phyloP scores from a whole-genome alignment of 2,113 vertebrate genomes.

The Planiliza haematocheilus region DNA sequence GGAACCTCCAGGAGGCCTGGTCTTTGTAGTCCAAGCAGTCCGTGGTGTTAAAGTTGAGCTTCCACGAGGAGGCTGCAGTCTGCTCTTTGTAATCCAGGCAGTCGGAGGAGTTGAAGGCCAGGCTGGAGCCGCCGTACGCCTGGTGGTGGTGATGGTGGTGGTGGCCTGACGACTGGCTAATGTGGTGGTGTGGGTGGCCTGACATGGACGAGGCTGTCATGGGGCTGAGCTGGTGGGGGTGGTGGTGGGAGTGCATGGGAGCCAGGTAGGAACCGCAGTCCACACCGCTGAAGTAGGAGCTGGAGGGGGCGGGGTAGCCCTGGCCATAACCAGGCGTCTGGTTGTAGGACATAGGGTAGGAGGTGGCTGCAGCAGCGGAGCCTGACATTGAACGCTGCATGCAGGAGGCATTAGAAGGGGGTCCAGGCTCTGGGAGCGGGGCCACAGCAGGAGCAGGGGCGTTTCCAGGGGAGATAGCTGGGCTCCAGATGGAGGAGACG shows the following conservation, averaged over 20 bases:
- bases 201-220: slow-evolving; percentile 95
- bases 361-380: slow-evolving; percentile 80
- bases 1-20: slow-evolving; percentile 99
- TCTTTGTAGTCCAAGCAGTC: slow-evolving; percentile 99
- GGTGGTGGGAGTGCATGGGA: slow-evolving; percentile 97
- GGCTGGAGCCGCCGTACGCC: slow-evolving; percentile 88
- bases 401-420: slow-evolving; percentile 90
- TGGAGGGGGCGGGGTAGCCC: slow-evolving; percentile 90
- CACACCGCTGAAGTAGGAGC: slow-evolving; percentile 95
- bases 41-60: slow-evolving; percentile 98
- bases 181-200: slow-evolving; percentile 89
- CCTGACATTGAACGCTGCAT: slow-evolving; percentile 92
- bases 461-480: slow-evolving; percentile 93
- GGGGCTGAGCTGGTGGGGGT: slow-evolving; percentile 96
- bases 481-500: slow-evolving; percentile 96
- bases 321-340: slow-evolving; percentile 93
- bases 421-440: slow-evolving; percentile 87
- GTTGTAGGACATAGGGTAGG: slow-evolving; percentile 95
- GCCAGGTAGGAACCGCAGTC: slow-evolving; percentile 96
- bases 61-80: slow-evolving; percentile 91
- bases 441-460: slow-evolving; percentile 84
- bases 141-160: slow-evolving; percentile 96
- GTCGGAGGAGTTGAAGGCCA: slow-evolving; percentile 96
- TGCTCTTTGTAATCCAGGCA: slow-evolving; percentile 99
- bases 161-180: slow-evolving; percentile 92